Evolutionary conservation across 2,888 invertebrate genomes (phyloP).

Genomic region (Polydrusus pterygomalis): DNA sequence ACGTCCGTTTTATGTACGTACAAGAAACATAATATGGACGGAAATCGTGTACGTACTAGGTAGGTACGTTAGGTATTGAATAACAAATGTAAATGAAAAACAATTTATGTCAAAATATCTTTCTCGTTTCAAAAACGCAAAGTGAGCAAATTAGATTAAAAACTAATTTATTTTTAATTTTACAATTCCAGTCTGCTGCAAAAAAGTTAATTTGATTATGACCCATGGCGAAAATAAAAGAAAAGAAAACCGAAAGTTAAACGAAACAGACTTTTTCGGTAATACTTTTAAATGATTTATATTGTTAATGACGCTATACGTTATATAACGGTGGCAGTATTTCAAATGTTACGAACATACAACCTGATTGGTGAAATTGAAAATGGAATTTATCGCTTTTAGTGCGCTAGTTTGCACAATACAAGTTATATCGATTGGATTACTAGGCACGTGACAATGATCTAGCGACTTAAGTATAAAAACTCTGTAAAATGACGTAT

Average conservation of each 20-base stretch:
- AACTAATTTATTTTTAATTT: not conserved
- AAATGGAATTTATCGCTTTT: not conserved
- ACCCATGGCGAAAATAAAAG: not conserved
- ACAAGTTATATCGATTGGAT: too few relatives aligned
- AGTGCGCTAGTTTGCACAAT: not conserved
- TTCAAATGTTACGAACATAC: not conserved
- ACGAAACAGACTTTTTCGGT: not conserved
- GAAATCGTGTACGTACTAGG: too few relatives aligned
- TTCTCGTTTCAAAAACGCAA: too few relatives aligned
- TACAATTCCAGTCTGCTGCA: not conserved
- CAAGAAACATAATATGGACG: too few relatives aligned
- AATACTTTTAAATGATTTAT: not conserved
- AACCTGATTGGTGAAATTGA: not conserved
- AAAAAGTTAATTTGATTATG: conserved; percentile 2
- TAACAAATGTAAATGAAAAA: too few relatives aligned
- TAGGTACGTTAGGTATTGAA: too few relatives aligned
- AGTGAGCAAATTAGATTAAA: not conserved
- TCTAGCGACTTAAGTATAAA: too few relatives aligned
- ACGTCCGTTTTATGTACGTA: too few relatives aligned
- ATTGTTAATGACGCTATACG: not conserved
- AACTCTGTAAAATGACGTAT: too few relatives aligned
- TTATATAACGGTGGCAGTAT: not conserved
- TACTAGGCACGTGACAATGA: too few relatives aligned
- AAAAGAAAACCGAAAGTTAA: not conserved
- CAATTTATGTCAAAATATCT: too few relatives aligned